These are phyloP conservation scores for Calyptommatus sinebrachiatus DNA, from an alignment of 2,113 vertebrate species.

Conservation along the genomic window DNA sequence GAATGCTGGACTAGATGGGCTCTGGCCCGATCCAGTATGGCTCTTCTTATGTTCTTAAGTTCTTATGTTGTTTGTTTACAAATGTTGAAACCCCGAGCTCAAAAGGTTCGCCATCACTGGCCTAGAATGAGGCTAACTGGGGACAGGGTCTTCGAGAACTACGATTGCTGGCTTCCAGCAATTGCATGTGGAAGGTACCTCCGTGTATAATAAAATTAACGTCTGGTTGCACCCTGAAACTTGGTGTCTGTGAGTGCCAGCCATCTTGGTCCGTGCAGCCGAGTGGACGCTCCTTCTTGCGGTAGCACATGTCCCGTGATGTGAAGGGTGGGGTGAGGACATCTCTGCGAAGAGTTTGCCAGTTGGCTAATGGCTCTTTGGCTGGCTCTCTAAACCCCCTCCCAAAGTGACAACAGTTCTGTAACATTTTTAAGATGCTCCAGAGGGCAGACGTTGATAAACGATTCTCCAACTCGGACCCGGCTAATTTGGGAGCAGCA, in stretches of 20 bases:
- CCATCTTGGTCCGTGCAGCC: not conserved
- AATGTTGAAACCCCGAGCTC: too few species aligned
- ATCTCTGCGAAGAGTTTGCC: constrained; percentile 17
- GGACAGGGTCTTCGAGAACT: too few species aligned
- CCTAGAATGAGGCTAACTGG: too few species aligned
- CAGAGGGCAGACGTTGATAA: constrained; percentile 44
- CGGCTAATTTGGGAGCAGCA: constrained; percentile 52
- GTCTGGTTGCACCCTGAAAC: too few species aligned
- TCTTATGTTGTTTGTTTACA: too few species aligned
- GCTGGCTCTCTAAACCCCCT: constrained; percentile 24
- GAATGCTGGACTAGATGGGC: too few species aligned
- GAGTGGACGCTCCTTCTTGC: not conserved
- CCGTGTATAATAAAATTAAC: too few species aligned
- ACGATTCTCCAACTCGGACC: constrained; percentile 28
- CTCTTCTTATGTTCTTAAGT: too few species aligned
- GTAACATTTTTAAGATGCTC: constrained; percentile 49
- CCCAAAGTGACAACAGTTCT: constrained; percentile 32
- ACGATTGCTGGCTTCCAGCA: too few species aligned
- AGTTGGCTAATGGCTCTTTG: constrained; percentile 19
- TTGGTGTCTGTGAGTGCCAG: not conserved
- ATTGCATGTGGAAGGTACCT: too few species aligned
- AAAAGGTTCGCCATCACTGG: too few species aligned
- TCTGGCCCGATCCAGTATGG: too few species aligned
- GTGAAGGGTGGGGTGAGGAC: not conserved
- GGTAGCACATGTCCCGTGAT: not conserved